A percentile compares a stretch with the other conserved stretches of the same genome.
phyloP scores from a whole-genome alignment of 2,888 invertebrate species.

The Zygothrica quintamaculata region DNA sequence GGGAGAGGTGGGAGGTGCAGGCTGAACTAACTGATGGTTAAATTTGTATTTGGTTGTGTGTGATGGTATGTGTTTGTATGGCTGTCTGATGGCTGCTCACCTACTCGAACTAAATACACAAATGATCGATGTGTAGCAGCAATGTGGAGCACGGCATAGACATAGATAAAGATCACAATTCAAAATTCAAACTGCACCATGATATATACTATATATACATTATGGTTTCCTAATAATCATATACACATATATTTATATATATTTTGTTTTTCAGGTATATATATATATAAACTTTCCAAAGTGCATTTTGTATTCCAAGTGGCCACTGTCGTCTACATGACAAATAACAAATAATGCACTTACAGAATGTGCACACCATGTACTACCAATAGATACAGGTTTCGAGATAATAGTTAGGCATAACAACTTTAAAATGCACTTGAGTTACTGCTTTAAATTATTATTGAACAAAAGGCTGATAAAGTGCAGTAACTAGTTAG shows the following conservation, averaged over 20 bases:
- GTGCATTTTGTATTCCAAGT: constrained; percentile 70
- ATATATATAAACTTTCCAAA: constrained; percentile 66
- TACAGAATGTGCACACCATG: constrained; percentile 52
- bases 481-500: no score
- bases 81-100: constrained; percentile 19
- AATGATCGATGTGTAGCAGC: constrained; percentile 63
- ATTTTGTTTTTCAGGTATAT: constrained; percentile 6
- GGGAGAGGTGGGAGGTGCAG: constrained; percentile 2
- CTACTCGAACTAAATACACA: constrained; percentile 38
- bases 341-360: constrained; percentile 70
- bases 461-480: neutral
- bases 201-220: constrained; percentile 21
- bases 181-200: constrained; percentile 35
- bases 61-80: constrained; percentile 2
- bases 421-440: constrained; percentile 73
- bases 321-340: constrained; percentile 60
- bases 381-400: constrained; percentile 21
- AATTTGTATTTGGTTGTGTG: neutral
- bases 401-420: constrained; percentile 33
- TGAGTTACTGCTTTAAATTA: constrained; percentile 42
- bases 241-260: constrained; percentile 3
- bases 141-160: constrained; percentile 59
- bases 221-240: no score
- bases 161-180: constrained; percentile 52
- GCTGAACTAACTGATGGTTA: constrained; percentile 16